Base-by-base conservation (phyloP, 2,888 invertebrate genomes). In the Eledona agricola region DNA sequence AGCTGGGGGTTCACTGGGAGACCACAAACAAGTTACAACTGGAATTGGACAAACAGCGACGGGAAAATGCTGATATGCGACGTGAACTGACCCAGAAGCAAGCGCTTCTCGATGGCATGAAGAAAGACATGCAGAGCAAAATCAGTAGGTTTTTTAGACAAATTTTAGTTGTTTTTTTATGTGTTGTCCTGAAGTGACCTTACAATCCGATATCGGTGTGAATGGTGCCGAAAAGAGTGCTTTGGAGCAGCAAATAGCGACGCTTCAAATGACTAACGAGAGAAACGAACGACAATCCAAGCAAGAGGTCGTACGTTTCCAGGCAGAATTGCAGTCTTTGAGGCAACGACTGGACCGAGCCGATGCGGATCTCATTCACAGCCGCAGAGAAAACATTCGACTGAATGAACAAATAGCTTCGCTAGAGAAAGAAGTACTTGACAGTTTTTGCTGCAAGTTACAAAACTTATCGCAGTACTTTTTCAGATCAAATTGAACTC, bases 1-100 rank as follows among this genome's bases (percentile, higher is more conserved):
- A 93, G 65, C 78, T 90, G 12, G 87, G 88, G 0, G 84, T 85
- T 1, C 91, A 92, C 71, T 90, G 90, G 82, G 92, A 93, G 66
- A 83, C 86, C 23, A 86, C 88, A 0, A 84, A 88, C 32, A 89
- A 90, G 66, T 71, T 89, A 13, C 88, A 88, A 52, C 67, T 92
- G 67, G 92, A 92, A 49, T 66, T 90, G 58, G 92, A 93, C 57
- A 86, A 90, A 15, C 89, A 90, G 65, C 83, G 88, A 51, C 82
- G 92, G 4, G 85, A 89, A 58, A 89, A 90, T 64, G 79, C 82
- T 1, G 91, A 92, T 59, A 70, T 90, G 26, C 85, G 88, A 58
- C 80, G 91, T n/a, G 91, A 92, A 58, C 71, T 90, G 7, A 81
- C 86, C 1, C 88, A 89, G 77, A 89, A 88, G 67, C 87, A 84